Evolutionary conservation across 2,888 invertebrate species (phyloP).

Genomic region (Laspeyria flexula): DNA sequence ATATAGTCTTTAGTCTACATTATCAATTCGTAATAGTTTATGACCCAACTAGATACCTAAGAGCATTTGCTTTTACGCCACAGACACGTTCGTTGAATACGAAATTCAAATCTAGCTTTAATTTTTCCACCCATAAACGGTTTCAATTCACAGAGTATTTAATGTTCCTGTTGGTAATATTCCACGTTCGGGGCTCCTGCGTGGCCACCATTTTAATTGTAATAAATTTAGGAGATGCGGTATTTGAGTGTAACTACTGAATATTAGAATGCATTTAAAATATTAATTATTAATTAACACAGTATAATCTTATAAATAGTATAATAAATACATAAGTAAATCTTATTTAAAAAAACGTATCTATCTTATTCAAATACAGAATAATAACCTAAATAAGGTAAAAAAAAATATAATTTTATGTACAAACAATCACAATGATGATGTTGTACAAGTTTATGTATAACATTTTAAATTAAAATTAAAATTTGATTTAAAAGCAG

Average conservation of each 20-base stretch:
- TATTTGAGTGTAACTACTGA: constrained; percentile 62
- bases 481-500: too few species aligned
- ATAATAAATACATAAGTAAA: too few species aligned
- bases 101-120: constrained; percentile 52
- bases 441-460: too few species aligned
- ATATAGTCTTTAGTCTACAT: not conserved
- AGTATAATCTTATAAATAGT: too few species aligned
- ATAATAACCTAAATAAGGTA: too few species aligned
- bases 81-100: constrained; percentile 43
- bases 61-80: constrained; percentile 47
- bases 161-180: constrained; percentile 54
- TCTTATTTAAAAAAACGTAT: too few species aligned
- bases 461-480: too few species aligned
- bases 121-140: constrained; percentile 57
- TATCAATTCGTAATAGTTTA: constrained; percentile 5
- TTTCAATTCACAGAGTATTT: constrained; percentile 57
- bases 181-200: constrained; percentile 44
- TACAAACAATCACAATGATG: too few species aligned
- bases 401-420: too few species aligned
- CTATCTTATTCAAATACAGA: too few species aligned
- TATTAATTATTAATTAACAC: too few species aligned
- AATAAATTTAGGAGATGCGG: constrained; percentile 51
- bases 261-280: constrained; percentile 35
- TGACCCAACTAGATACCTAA: constrained; percentile 6
- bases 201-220: constrained; percentile 55